Percentiles rank a stretch among this genome's conserved stretches.
Evolutionary conservation across 2,113 vertebrate genomes (phyloP).

Genomic region (Thymallus thymallus): DNA sequence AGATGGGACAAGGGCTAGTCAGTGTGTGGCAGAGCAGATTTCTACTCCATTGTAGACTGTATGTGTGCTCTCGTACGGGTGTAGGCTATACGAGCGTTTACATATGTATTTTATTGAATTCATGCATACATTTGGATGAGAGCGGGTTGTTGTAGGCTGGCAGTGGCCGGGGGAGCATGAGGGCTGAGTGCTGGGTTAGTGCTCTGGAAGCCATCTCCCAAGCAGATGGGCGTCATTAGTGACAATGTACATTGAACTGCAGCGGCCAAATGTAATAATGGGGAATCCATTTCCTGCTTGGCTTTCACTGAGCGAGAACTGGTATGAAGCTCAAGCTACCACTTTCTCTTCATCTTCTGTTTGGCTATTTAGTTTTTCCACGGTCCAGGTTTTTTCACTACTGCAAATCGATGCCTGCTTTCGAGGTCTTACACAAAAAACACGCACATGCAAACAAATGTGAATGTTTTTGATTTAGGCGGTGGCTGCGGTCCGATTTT

Average conservation of each 20-base stretch:
- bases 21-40: neutral
- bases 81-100: neutral
- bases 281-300: constrained; percentile 47
- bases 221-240: constrained; percentile 68
- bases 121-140: constrained; percentile 8
- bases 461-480: constrained; percentile 37
- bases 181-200: constrained; percentile 13
- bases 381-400: constrained; percentile 8
- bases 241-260: constrained; percentile 47
- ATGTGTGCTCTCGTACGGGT: neutral
- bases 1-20: neutral
- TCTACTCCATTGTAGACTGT: neutral
- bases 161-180: neutral
- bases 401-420: constrained; percentile 38
- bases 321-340: constrained; percentile 13
- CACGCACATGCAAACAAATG: constrained; percentile 41
- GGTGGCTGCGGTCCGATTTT: constrained; percentile 7
- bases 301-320: constrained; percentile 23
- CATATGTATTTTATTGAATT: neutral
- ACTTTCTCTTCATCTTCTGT: constrained; percentile 25
- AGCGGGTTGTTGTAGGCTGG: neutral
- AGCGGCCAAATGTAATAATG: constrained; percentile 51
- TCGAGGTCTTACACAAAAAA: neutral
- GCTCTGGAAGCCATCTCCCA: constrained; percentile 54
- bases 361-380: constrained; percentile 44